Evolutionary conservation across 2,888 invertebrate genomes (phyloP), one percentile per base, ranked within the genome.

Genomic region (Pandemis corylana): DNA sequence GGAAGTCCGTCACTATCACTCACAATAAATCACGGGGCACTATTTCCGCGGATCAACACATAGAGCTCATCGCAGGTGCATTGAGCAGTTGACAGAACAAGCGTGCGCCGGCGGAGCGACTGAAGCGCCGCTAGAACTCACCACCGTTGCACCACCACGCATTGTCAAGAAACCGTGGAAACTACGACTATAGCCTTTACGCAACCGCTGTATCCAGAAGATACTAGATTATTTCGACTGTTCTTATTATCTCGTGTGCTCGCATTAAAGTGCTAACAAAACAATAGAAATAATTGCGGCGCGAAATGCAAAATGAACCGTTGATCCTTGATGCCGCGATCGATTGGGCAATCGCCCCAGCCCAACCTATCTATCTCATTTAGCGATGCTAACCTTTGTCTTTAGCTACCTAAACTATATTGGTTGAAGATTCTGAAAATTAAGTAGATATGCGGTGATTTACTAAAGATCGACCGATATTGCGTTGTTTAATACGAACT

Each of bases 81-180:
- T 83, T 84, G 84, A 84, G 83, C 81, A 85, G 90, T 88, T 87
- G 88, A 88, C 92, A 88, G 89, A 86, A 84, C 89, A 87, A 89
- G 85, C 85, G 86, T 85, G 84, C 91, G 91, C 89, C 89, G 86
- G 84, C 87, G 89, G 92, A 90, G 92, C 90, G 90, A 80, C 85
- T 82, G 82, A 83, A 79, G 81, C 82, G 80, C 82, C 82, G 83
- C 81, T 82, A 82, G 80, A 84, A 82, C 84, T 82, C 84, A 86
- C 86, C 89, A 87, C 89, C 88, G 91, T 93, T 93, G 89, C 93
- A 92, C 91, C 90, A 90, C 87, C 86, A 87, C 85, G 85, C 90
- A 92, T 91, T 93, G 93, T 93, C 89, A 85, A 89, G 87, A 87
- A 82, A 89, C 90, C 92, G 93, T 93, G 92, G 92, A 90, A 94